These are phyloP conservation scores for Coccyzus lansbergi DNA, from an alignment of 2,797 vertebrate species.

Conservation along the genomic window DNA sequence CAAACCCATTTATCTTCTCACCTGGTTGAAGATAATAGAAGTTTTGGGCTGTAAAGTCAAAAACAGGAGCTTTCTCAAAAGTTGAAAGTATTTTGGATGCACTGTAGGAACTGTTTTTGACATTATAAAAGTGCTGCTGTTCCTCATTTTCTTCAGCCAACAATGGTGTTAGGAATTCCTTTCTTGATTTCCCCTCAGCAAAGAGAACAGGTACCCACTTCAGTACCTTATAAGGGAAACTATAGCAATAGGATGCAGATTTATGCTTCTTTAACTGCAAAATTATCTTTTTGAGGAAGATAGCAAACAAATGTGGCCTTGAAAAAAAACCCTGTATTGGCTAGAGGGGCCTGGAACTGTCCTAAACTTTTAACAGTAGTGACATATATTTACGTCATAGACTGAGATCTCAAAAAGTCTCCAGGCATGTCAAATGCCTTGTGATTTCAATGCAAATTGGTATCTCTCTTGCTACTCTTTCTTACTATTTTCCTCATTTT, in stretches of 20 bases:
- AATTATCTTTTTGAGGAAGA: neutral
- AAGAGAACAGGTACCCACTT: neutral
- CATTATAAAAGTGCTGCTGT: neutral
- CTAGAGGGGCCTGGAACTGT: neutral
- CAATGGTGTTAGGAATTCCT: neutral
- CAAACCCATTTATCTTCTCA: neutral
- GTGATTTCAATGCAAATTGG: neutral
- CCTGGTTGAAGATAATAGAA: neutral
- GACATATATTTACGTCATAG: neutral
- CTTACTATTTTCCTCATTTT: neutral
- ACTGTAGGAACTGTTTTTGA: neutral
- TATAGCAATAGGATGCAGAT: neutral
- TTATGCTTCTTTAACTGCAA: neutral
- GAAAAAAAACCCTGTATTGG: neutral
- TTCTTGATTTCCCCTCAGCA: neutral
- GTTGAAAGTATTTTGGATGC: neutral
- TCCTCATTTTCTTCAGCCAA: neutral
- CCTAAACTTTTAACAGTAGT: neutral
- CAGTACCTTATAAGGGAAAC: neutral
- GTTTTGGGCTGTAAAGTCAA: neutral
- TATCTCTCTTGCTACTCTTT: neutral
- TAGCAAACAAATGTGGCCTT: neutral
- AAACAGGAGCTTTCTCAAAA: neutral
- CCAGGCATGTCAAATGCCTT: accelerated
- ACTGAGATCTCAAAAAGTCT: neutral